A percentile compares a stretch with the other conserved stretches of the same genome.
Evolutionary conservation across 2,797 vertebrate species (phyloP).

Genomic region (Poeciliopsis gracilis): DNA sequence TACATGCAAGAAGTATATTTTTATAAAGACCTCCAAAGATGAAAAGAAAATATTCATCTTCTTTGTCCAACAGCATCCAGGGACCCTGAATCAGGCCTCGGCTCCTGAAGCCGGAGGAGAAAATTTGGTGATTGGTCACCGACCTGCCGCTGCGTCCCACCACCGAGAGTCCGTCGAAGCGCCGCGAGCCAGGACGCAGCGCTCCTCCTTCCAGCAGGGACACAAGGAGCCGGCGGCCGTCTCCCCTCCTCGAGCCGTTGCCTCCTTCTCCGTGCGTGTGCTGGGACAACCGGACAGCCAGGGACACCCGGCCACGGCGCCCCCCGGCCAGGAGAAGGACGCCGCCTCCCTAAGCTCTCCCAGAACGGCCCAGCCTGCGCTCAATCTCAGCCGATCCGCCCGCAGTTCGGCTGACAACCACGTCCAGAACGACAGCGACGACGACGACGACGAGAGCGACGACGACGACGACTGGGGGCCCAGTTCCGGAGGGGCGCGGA

Average conservation of each 20-base stretch:
- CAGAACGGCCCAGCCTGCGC: constrained; percentile 69
- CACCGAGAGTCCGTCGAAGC: constrained; percentile 49
- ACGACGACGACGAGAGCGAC: constrained; percentile 72
- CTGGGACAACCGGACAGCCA: constrained; percentile 78
- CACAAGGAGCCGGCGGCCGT: constrained; percentile 75
- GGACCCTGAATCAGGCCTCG: constrained; percentile 49
- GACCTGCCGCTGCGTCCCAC: constrained; percentile 42
- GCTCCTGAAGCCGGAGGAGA: constrained; percentile 56
- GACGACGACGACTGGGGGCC: constrained; percentile 76
- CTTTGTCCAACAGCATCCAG: constrained; percentile 50
- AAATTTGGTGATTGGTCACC: constrained; percentile 45
- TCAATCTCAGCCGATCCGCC: constrained; percentile 77
- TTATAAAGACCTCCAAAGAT: not conserved
- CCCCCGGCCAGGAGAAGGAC: constrained; percentile 80
- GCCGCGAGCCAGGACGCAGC: constrained; percentile 53
- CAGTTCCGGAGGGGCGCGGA: constrained; percentile 55
- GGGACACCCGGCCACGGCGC: constrained; percentile 66
- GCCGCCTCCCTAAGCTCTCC: constrained; percentile 70
- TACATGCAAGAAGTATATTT: not conserved
- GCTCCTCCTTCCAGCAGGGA: constrained; percentile 57
- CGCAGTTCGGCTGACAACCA: constrained; percentile 49
- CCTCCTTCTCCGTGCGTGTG: constrained; percentile 83
- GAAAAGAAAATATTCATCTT: not conserved
- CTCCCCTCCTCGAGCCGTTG: constrained; percentile 80
- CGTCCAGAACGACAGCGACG: constrained; percentile 71